Evolutionary conservation across 2,113 vertebrate genomes (phyloP).

Genomic region (Maccullochella peelii): DNA sequence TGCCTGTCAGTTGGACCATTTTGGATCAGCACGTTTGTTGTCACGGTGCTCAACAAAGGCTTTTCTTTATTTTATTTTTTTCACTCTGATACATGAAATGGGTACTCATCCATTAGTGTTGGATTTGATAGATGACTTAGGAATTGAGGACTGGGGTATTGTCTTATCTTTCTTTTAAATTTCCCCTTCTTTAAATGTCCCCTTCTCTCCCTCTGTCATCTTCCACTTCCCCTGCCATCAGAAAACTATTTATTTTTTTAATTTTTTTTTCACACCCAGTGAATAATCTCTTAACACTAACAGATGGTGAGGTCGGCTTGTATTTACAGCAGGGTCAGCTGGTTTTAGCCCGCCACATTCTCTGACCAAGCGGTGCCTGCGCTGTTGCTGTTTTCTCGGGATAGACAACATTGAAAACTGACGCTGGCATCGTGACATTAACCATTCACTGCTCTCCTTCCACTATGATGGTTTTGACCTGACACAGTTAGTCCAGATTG

Average conservation of each 20-base stretch:
- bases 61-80: constrained; percentile 17
- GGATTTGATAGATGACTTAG: background rate
- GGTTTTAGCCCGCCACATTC: constrained; percentile 20
- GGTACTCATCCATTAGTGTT: constrained; percentile 39
- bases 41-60: constrained; percentile 17
- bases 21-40: constrained; percentile 35
- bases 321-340: constrained; percentile 24
- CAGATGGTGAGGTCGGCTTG: constrained; percentile 2
- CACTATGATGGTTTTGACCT: background rate
- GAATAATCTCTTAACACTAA: constrained; percentile 6
- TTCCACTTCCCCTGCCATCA: constrained; percentile 12
- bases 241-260: background rate
- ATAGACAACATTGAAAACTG: background rate
- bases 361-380: constrained; percentile 21
- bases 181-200: no score
- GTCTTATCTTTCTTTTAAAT: background rate
- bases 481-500: background rate
- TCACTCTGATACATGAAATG: constrained; percentile 18
- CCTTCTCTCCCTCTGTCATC: background rate
- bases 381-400: background rate
- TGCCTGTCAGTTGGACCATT: constrained; percentile 50
- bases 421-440: background rate
- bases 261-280: background rate
- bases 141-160: background rate
- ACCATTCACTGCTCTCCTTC: background rate